phyloP scores from a whole-genome alignment of 1,140 invertebrate genomes.

The Amphibalanus amphitrite region DNA sequence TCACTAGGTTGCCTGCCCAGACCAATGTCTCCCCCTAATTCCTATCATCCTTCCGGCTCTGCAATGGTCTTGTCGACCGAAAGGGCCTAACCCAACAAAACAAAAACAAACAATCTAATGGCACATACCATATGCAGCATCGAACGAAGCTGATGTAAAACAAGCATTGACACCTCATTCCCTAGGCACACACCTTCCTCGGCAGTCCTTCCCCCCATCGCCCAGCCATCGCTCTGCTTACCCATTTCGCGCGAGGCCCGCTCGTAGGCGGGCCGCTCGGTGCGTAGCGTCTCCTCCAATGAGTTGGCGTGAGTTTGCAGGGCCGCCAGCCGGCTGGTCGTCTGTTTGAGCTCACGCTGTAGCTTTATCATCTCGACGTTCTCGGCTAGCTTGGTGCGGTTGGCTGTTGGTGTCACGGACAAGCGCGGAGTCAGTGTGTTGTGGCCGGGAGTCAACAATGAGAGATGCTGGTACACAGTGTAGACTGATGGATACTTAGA shows the following conservation, averaged over 20 bases:
- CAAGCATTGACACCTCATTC: no score
- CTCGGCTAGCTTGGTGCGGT: conserved; percentile 28
- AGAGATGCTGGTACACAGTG: no score
- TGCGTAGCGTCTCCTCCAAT: conserved; percentile 25
- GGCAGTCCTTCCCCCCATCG: background rate
- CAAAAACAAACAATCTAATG: no score
- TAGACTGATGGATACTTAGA: no score
- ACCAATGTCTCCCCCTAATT: no score
- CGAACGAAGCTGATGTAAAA: no score
- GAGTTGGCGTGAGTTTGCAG: conserved; percentile 26
- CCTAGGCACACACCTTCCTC: conserved; percentile 3
- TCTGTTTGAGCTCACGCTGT: conserved; percentile 31
- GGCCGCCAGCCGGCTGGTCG: conserved; percentile 24
- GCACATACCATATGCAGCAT: no score
- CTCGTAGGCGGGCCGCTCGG: background rate
- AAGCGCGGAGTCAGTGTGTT: background rate
- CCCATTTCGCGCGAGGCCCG: background rate
- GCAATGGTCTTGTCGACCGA: no score
- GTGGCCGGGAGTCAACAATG: no score
- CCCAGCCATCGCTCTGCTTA: background rate
- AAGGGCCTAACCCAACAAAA: no score
- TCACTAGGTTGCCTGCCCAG: no score
- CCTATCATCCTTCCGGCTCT: no score
- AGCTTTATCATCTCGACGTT: conserved; percentile 32
- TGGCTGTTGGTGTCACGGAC: background rate